A percentile compares a stretch with the other conserved stretches of the same genome.
Conservation (phyloP, 64 coral and sea anemone genomes). For the Montipora efflorescens region DNA sequence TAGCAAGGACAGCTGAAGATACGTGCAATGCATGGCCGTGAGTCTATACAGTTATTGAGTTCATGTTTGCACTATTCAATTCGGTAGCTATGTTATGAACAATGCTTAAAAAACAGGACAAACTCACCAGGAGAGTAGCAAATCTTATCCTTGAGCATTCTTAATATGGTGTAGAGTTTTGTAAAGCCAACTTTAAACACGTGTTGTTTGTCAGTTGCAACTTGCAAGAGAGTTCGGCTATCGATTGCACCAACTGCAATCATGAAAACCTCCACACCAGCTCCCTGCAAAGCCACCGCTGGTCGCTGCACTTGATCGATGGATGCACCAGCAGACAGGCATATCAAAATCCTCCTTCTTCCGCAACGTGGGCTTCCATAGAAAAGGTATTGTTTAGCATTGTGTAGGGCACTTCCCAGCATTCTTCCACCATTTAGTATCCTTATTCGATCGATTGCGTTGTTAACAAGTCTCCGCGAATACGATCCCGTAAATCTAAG, state of each 20-base stretch:
- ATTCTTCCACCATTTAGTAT: conserved; percentile 8
- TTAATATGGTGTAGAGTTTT: conserved; percentile 4
- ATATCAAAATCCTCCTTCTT: conserved; percentile 8
- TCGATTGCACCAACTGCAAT: background rate
- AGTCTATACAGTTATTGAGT: too few relatives aligned
- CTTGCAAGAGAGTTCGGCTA: background rate
- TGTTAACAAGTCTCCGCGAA: background rate
- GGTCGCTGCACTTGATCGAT: conserved; percentile 29
- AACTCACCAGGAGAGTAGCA: conserved; percentile 59
- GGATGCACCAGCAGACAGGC: background rate
- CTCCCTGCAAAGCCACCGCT: conserved; percentile 12
- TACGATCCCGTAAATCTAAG: background rate
- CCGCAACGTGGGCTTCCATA: conserved; percentile 38
- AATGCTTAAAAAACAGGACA: background rate
- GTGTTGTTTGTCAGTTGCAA: conserved; percentile 33
- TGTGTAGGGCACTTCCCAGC: conserved; percentile 1
- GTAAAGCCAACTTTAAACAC: background rate
- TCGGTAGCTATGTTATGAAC: too few relatives aligned
- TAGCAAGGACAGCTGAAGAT: too few relatives aligned
- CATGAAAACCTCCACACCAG: conserved; percentile 42
- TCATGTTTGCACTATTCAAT: too few relatives aligned
- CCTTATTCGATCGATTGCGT: conserved; percentile 6
- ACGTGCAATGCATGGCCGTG: too few relatives aligned
- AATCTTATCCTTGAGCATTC: conserved; percentile 30
- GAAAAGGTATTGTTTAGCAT: conserved; percentile 41